A percentile compares a stretch with the other conserved stretches of the same genome.
Evolutionary conservation across 2,797 vertebrate genomes (phyloP).

Genomic region (Lagocephalus sceleratus): DNA sequence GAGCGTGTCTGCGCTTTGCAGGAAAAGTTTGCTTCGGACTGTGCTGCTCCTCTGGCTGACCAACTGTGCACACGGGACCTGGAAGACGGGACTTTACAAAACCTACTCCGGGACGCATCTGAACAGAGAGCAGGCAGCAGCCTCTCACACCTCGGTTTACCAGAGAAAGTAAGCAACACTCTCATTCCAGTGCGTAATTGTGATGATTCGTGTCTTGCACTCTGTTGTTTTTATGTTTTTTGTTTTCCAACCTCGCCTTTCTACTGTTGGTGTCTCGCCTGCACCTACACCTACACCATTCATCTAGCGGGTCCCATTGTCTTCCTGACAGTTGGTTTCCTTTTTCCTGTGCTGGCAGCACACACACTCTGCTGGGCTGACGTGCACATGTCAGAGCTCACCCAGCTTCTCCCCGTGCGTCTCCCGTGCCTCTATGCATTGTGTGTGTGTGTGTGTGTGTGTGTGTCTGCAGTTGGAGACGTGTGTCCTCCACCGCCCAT

Average conservation of each 20-base stretch:
- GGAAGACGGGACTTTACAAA: conserved; percentile 78
- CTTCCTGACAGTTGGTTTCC: conserved; percentile 69
- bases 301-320: conserved; percentile 60
- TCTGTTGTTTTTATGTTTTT: neutral
- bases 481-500: conserved; percentile 10
- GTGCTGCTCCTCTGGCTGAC: conserved; percentile 66
- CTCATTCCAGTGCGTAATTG: neutral
- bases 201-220: neutral
- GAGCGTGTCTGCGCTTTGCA: conserved; percentile 61
- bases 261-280: conserved; percentile 9
- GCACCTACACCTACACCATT: conserved; percentile 52
- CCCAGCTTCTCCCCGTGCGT: conserved; percentile 10
- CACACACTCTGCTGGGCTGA: conserved; percentile 28
- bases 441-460: conserved; percentile 5
- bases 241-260: conserved; percentile 1
- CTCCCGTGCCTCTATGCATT: too few relatives aligned
- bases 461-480: conserved; percentile 12
- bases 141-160: conserved; percentile 64
- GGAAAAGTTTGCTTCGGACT: conserved; percentile 60
- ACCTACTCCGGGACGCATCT: conserved; percentile 60
- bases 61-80: conserved; percentile 66
- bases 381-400: conserved; percentile 25
- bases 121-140: conserved; percentile 56
- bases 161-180: conserved; percentile 69
- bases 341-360: conserved; percentile 68